Base-by-base conservation (phyloP, 2,797 vertebrate species). In the Choloepus didactylus region DNA sequence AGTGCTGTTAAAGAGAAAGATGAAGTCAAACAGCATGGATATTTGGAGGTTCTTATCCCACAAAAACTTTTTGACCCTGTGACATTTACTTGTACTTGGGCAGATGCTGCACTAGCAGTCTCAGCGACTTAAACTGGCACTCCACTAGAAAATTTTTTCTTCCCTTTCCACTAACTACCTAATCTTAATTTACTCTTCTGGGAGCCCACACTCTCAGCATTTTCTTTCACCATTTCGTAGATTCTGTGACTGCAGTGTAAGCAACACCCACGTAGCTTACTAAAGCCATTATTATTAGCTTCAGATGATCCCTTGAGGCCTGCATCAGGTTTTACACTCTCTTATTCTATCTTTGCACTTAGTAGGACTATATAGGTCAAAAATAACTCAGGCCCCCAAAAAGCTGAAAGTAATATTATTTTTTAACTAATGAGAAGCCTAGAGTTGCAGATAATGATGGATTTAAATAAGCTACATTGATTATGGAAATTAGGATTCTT, bases 401-500 rank as follows among this genome's bases (percentile, higher is more conserved):
- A 76, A 79, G 5, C 29, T 77, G 9, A 10, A 95, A 44, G 35
- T 11, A 3, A 12, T 12, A 93, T n/a, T 60, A 89, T 3, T 56
- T 9, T 75, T 90, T 87, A 79, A 31, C 85, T 6, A 73, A 44
- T n/a, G 96, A 82, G 85, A 93, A 66, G 7, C 27, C 18, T 35
- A 51, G 29, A 81, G 2, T 12, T 31, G 87, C 51, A 72, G 73
- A 87, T 23, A 83, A 38, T 59, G 35, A 66, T 73, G 10, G 6
- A 66, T 75, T 90, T 89, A 56, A 77, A 87, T 93, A 56, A 59
- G 29, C 2, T 86, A n/a, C 62, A 82, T 19, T 8, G 49, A 97
- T 95, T 92, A 95, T 85, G 38, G 44, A 94, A 95, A 56, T 66
- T 23, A 16, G 81, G 35, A 27, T 54, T 66, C 23, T 92, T 97